Evolutionary conservation across 37 sponge, comb jelly and placozoan species (phyloP).

Genomic region (Corticium candelabrum): DNA sequence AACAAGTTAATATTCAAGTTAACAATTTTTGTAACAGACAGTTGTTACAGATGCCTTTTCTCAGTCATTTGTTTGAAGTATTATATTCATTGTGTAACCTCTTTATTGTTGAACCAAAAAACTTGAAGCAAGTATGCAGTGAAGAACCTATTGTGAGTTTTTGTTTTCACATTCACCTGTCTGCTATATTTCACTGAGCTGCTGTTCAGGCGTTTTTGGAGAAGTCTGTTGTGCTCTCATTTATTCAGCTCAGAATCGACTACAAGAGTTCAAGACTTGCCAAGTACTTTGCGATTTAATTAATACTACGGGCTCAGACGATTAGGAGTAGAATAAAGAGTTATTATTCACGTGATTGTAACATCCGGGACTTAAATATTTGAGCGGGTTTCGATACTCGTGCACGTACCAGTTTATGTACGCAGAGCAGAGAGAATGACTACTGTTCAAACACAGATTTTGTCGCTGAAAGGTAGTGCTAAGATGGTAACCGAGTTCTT

Average conservation of each 20-base stretch:
- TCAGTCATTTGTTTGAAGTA: slow-evolving; percentile 53
- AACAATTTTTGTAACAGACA: not conserved
- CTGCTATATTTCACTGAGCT: too few species aligned
- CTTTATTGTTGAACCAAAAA: slow-evolving; percentile 45
- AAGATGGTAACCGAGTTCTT: not conserved
- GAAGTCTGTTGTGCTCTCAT: slow-evolving; percentile 19
- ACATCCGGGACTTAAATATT: too few species aligned
- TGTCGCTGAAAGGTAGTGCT: not conserved
- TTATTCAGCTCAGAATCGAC: slow-evolving; percentile 59
- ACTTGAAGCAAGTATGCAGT: slow-evolving; percentile 50
- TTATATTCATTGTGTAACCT: slow-evolving; percentile 63
- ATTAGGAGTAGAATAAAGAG: too few species aligned
- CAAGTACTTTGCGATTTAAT: too few species aligned
- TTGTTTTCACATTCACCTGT: too few species aligned
- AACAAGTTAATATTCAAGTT: not conserved
- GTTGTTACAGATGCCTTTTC: slow-evolving; percentile 34
- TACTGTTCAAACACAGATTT: not conserved
- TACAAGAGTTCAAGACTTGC: slow-evolving; percentile 46
- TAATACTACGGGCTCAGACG: too few species aligned
- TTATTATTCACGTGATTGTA: too few species aligned
- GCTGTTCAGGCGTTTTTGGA: not conserved
- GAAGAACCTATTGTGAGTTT: slow-evolving; percentile 50
- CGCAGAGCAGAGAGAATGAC: not conserved
- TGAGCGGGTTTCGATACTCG: too few species aligned
- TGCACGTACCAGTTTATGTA: too few species aligned